Conservation (phyloP, 2,113 vertebrate species). For the Tachysurus vachellii region DNA sequence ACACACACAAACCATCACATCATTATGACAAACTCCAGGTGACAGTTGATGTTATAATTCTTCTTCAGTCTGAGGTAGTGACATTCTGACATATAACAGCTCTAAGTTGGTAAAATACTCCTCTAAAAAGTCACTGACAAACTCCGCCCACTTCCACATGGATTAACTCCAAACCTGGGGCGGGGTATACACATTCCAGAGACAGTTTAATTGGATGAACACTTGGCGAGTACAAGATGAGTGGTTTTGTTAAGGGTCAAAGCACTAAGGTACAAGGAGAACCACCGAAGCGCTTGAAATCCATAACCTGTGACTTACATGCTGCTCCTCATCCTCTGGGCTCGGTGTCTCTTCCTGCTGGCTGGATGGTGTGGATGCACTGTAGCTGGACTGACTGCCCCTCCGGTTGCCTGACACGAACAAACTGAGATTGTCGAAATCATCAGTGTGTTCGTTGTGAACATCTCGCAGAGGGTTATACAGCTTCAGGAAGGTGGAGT, state of each 20-base stretch:
- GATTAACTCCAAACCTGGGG: background rate
- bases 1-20: background rate
- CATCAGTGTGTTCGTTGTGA: constrained; percentile 73
- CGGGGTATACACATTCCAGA: background rate
- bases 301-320: constrained; percentile 69
- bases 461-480: constrained; percentile 84
- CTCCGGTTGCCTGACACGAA: constrained; percentile 82
- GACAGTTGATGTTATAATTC: background rate
- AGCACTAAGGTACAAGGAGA: background rate
- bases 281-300: background rate
- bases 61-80: background rate
- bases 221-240: background rate
- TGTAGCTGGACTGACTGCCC: constrained; percentile 70
- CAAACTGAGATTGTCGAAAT: constrained; percentile 92
- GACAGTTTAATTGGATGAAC: background rate
- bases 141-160: background rate
- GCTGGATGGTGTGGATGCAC: constrained; percentile 71
- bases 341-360: constrained; percentile 70
- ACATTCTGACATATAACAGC: background rate
- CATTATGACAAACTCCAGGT: background rate
- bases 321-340: constrained; percentile 71
- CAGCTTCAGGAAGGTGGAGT: constrained; percentile 91
- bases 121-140: background rate
- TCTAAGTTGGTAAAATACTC: background rate
- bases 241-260: background rate